Base-by-base conservation (phyloP, 2,797 vertebrate genomes). In the Gymnothorax javanicus region DNA sequence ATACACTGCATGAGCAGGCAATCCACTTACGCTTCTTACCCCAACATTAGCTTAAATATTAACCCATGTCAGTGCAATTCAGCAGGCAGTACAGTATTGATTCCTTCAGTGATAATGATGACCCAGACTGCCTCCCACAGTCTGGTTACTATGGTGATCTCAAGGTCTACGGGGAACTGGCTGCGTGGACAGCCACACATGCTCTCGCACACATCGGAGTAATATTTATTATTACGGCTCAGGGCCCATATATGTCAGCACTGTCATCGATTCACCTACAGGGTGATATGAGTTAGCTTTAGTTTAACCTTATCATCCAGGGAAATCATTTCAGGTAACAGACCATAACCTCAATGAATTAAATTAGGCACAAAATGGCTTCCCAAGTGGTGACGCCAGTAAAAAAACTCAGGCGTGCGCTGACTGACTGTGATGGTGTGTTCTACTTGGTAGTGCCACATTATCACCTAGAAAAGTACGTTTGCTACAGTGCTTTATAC, bases 71-170 rank as follows among this genome's bases (percentile, higher is more conserved):
- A 25, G 83, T 62, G 83, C 33, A 43, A 33, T 60, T 81, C 50
- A 67, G 77, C 85, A 81, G 57, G 23, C 57, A 54, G 85, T 43
- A 86, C 17, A 59, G n/a, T 23, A 54, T 71, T 67, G 85, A 82
- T 54, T 81, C 59, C 84, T 85, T 85, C 25, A 52, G 73, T 71
- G 33, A 79, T 71, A 33, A 50, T 20, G 11, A 75, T 88, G 15
- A 87, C 75, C 43, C 25, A 25, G 58, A 84, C n/a, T 62, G 59
- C 20, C 25, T 77, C 57, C 59, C 33, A 64, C 71, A 50, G 83
- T 86, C 60, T 71, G 64, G 86, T 87, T 88, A 73, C 77, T 86
- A 75, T 89, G 85, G 87, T 85, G 85, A 88, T 89, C 81, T 62
- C 69, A 71, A 25, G 75, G 54, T 52, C 82, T 86, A 84, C 85